A percentile compares a stretch with the other conserved stretches of the same genome.
phyloP scores from a whole-genome alignment of 1,140 invertebrate genomes.

The Sesamia nonagrioides region DNA sequence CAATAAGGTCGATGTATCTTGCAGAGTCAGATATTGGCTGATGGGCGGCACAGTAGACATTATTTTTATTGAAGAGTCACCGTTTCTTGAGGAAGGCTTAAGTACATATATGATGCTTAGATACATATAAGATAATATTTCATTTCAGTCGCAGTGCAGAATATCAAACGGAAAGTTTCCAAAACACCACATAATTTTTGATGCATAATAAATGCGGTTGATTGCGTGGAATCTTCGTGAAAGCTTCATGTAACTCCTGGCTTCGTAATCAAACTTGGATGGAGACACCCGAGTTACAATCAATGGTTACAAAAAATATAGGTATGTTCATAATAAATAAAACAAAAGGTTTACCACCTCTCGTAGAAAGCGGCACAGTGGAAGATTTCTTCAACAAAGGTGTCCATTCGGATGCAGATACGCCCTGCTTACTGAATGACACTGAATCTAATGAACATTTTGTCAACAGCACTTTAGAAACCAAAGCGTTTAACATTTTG shows the following conservation, averaged over 20 bases:
- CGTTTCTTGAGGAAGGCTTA: no score
- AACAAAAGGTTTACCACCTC: conserved; percentile 45
- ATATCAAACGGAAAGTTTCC: neutral
- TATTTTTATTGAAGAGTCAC: no score
- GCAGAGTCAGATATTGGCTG: no score
- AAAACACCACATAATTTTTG: neutral
- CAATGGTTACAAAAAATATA: conserved; percentile 28
- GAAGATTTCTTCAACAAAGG: conserved; percentile 54
- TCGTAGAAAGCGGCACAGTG: conserved; percentile 46
- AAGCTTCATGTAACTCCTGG: conserved; percentile 8
- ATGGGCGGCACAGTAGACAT: no score
- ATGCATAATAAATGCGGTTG: neutral
- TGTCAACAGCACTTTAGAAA: conserved; percentile 51
- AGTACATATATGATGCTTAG: no score
- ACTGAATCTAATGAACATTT: conserved; percentile 49
- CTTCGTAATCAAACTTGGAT: conserved; percentile 20
- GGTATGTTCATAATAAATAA: conserved; percentile 45
- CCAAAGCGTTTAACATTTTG: conserved; percentile 53
- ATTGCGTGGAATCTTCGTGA: conserved; percentile 6
- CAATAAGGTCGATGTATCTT: no score
- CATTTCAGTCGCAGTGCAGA: neutral
- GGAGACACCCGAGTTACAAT: conserved; percentile 6
- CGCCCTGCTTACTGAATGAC: conserved; percentile 47
- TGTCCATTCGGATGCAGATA: conserved; percentile 59
- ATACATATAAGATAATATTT: no score